Evolutionary conservation across 2,888 invertebrate species (phyloP), one percentile per base, ranked within the genome.

Genomic region (Thyatira batis): DNA sequence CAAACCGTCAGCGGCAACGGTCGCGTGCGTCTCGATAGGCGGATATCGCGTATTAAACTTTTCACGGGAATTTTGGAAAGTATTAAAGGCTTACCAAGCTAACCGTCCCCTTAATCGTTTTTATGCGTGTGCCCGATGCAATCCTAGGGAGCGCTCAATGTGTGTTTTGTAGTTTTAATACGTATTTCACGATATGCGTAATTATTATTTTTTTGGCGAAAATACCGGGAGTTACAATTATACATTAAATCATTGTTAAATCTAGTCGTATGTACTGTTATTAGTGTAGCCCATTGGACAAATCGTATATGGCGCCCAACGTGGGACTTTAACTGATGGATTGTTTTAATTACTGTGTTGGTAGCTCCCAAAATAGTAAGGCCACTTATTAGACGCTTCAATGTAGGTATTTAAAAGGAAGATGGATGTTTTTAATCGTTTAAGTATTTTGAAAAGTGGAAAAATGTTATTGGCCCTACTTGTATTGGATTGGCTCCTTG

Each of bases 91-190:
- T 78, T 77, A 72, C 62, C 63, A 76, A 81, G 78, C 79, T 80
- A 74, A 78, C 69, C 77, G 73, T 65, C 75, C 74, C 69, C 80
- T 76, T 89, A 89, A 89, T 87, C 82, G 83, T 87, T 84, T 76
- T 77, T 78, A 89, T 80, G 89, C 88, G 88, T 89, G 89, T 80
- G 80, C 76, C 78, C 69, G 81, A 83, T 82, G 83, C 81, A 85
- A 80, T 84, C 76, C 76, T 61, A 68, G 72, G 62, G 69, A 73
- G 67, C 72, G 71, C 76, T 77, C 72, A 71, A 70, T 73, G 77
- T 82, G 81, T 78, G 76, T 80, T 84, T 82, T 77, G 75, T 78
- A 69, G 68, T 75, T 78, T 65, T 75, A 70, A 74, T 70, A 52
- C 65, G 60, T 58, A 69, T 69, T 62, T 67, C 60, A 68, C 53